Conservation (phyloP, 2,888 invertebrate genomes). For the Scaptomyza parva region DNA sequence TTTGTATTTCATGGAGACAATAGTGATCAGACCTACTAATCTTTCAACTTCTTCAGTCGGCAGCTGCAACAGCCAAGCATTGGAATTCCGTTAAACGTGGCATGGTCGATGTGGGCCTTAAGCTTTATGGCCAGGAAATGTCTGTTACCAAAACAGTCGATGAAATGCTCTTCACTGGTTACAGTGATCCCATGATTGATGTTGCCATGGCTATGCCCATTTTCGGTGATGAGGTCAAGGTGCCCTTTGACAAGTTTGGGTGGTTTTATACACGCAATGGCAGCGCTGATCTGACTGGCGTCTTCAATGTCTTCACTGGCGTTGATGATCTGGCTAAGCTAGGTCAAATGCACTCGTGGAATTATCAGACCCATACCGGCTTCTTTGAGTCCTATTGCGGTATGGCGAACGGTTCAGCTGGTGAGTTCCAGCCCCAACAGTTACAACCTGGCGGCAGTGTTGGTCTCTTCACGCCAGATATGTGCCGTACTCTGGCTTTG, state of each 20-base stretch:
- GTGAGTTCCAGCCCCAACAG: constrained; percentile 91
- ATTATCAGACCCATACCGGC: constrained; percentile 87
- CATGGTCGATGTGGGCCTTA: constrained; percentile 87
- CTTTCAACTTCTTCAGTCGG: constrained; percentile 84
- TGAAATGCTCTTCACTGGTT: constrained; percentile 92
- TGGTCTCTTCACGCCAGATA: constrained; percentile 90
- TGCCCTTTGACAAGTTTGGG: constrained; percentile 92
- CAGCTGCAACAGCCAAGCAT: constrained; percentile 85
- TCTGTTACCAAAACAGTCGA: constrained; percentile 88
- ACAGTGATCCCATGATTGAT: constrained; percentile 90
- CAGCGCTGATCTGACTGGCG: constrained; percentile 90
- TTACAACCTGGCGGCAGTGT: constrained; percentile 86
- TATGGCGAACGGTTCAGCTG: constrained; percentile 89
- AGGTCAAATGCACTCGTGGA: constrained; percentile 91
- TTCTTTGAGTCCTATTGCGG: constrained; percentile 87
- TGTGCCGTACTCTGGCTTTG: constrained; percentile 89
- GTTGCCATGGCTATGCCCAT: constrained; percentile 87
- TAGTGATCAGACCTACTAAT: constrained; percentile 14
- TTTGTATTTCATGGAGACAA: constrained; percentile 79
- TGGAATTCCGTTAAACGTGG: constrained; percentile 87
- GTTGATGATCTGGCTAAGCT: constrained; percentile 87
- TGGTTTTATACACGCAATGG: constrained; percentile 94
- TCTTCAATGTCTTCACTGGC: constrained; percentile 91
- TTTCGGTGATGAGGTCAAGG: constrained; percentile 86
- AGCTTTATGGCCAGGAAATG: constrained; percentile 86